These are phyloP conservation scores for Formicarius rufipectus DNA, from an alignment of 2,113 vertebrate genomes.

Conservation along the genomic window DNA sequence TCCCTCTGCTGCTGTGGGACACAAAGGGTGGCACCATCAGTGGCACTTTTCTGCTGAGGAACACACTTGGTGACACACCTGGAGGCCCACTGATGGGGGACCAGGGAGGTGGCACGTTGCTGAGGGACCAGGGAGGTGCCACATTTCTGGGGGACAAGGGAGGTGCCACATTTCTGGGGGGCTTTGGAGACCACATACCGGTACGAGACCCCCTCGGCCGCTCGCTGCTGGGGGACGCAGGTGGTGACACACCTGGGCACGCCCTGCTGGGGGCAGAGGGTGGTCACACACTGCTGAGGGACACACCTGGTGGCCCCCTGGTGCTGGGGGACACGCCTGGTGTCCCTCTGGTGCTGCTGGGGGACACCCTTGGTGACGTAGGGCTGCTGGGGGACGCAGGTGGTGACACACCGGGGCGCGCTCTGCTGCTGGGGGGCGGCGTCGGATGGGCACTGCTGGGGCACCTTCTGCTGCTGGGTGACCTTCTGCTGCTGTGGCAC, in stretches of 20 bases:
- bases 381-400: background rate
- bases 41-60: background rate
- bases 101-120: background rate
- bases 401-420: background rate
- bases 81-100: background rate
- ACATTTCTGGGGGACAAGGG: background rate
- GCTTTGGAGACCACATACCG: rapidly evolving
- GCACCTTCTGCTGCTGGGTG: background rate
- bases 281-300: background rate
- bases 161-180: background rate
- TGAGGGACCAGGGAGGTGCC: background rate
- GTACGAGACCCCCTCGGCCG: rapidly evolving
- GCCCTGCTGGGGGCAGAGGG: background rate
- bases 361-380: background rate
- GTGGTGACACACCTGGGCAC: background rate
- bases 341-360: rapidly evolving
- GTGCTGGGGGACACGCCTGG: background rate
- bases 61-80: background rate
- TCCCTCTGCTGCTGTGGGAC: background rate
- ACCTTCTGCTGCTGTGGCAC: background rate
- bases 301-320: background rate
- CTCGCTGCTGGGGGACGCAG: background rate
- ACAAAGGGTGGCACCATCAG: background rate
- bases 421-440: background rate
- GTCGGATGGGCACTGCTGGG: background rate